phyloP scores from a whole-genome alignment of 2,888 invertebrate species.

The Melinaea marsaeus region DNA sequence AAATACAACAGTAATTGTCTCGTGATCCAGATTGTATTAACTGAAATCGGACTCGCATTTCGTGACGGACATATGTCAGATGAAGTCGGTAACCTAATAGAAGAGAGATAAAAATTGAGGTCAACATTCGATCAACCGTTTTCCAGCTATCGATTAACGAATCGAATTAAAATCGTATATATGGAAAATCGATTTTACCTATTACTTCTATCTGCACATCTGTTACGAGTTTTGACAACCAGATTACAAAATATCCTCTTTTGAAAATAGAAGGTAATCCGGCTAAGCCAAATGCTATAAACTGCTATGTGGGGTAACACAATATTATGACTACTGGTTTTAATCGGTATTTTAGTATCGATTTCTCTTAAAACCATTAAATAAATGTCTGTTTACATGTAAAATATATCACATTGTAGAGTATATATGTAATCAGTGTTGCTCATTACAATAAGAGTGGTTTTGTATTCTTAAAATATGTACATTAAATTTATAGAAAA shows the following conservation, averaged over 20 bases:
- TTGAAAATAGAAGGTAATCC: conserved; percentile 1
- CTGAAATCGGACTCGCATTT: background rate
- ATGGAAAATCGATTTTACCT: background rate
- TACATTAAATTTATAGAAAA: too few relatives aligned
- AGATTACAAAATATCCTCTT: conserved; percentile 1
- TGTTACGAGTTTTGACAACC: background rate
- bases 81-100: conserved; percentile 4
- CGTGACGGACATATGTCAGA: background rate
- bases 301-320: conserved; percentile 5
- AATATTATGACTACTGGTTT: conserved; percentile 3
- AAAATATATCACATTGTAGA: too few relatives aligned
- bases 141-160: conserved; percentile 6
- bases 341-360: background rate
- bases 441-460: too few relatives aligned
- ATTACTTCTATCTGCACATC: background rate
- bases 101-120: conserved; percentile 4
- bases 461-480: too few relatives aligned
- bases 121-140: conserved; percentile 2
- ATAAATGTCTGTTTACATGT: too few relatives aligned
- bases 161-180: background rate
- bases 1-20: background rate
- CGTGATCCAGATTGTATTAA: background rate
- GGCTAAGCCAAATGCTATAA: conserved; percentile 1
- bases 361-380: too few relatives aligned
- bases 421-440: too few relatives aligned